phyloP scores from a whole-genome alignment of 2,888 invertebrate species.

The Ectemnius cavifrons region DNA sequence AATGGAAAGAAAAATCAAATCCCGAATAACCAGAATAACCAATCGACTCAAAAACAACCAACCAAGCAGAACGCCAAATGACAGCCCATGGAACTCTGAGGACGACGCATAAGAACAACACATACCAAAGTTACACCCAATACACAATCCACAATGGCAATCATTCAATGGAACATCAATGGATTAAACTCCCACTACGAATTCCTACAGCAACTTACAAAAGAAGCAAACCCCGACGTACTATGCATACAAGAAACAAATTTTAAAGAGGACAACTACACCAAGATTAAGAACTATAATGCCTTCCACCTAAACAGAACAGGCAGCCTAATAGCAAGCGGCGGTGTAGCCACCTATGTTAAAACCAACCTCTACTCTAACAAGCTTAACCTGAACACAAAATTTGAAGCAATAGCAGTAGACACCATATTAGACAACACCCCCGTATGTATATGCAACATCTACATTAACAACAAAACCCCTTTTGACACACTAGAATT shows the following conservation, averaged over 20 bases:
- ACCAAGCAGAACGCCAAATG: too few relatives aligned
- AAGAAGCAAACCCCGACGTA: slow-evolving; percentile 20
- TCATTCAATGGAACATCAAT: slow-evolving; percentile 57
- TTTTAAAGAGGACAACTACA: not conserved
- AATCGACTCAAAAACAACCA: too few relatives aligned
- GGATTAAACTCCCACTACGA: slow-evolving; percentile 31
- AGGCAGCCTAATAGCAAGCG: not conserved
- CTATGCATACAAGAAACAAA: slow-evolving; percentile 5
- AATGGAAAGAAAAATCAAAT: too few relatives aligned
- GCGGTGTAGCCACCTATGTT: not conserved
- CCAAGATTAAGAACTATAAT: not conserved
- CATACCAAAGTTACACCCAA: too few relatives aligned
- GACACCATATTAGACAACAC: not conserved
- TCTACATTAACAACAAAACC: slow-evolving; percentile 42
- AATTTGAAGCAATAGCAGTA: slow-evolving; percentile 38
- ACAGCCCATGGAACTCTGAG: too few relatives aligned
- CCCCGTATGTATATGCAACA: slow-evolving; percentile 33
- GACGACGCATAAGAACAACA: too few relatives aligned
- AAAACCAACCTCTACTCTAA: not conserved
- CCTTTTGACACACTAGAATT: slow-evolving; percentile 11
- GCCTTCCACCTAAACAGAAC: not conserved
- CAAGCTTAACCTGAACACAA: slow-evolving; percentile 20
- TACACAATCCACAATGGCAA: slow-evolving; percentile 9
- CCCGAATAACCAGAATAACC: too few relatives aligned
- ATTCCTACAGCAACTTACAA: slow-evolving; percentile 42